A percentile compares a stretch with the other conserved stretches of the same genome.
Conservation (phyloP, 1,140 invertebrate genomes). For the Neoseiulus cucumeris region DNA sequence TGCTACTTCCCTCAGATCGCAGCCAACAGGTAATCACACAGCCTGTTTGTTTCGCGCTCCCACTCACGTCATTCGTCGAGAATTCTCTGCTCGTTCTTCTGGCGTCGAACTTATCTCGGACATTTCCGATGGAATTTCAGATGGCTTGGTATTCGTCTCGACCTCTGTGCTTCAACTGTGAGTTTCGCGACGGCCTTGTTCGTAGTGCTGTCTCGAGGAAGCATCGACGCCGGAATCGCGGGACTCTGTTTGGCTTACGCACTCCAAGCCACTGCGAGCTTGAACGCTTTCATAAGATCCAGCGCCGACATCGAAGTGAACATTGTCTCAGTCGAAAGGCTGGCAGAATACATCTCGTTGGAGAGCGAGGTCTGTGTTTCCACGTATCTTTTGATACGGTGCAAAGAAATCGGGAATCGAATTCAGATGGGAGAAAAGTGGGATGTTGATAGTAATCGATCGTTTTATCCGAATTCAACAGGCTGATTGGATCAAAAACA, state of each 20-base stretch:
- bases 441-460: slow-evolving; percentile 20
- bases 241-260: slow-evolving; percentile 24
- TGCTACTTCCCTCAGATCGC: slow-evolving; percentile 30
- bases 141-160: slow-evolving; percentile 72
- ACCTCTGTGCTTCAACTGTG: slow-evolving; percentile 70
- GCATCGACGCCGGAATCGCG: slow-evolving; percentile 30
- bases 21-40: slow-evolving; percentile 24
- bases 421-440: background rate
- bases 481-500: background rate
- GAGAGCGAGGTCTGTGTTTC: background rate
- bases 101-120: no score
- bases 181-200: slow-evolving; percentile 30
- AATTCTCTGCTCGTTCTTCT: no score
- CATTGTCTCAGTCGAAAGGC: slow-evolving; percentile 10
- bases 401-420: background rate
- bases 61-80: no score
- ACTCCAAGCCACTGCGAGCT: background rate
- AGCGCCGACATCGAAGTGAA: slow-evolving; percentile 1
- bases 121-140: slow-evolving; percentile 28
- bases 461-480: slow-evolving; percentile 21
- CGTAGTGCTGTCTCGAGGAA: slow-evolving; percentile 30
- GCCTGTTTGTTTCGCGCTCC: no score
- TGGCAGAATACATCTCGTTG: background rate
- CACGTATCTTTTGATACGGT: no score
- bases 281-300: slow-evolving; percentile 4